These are phyloP conservation scores for Altica lythri DNA, from an alignment of 2,888 invertebrate species.

Conservation along the genomic window DNA sequence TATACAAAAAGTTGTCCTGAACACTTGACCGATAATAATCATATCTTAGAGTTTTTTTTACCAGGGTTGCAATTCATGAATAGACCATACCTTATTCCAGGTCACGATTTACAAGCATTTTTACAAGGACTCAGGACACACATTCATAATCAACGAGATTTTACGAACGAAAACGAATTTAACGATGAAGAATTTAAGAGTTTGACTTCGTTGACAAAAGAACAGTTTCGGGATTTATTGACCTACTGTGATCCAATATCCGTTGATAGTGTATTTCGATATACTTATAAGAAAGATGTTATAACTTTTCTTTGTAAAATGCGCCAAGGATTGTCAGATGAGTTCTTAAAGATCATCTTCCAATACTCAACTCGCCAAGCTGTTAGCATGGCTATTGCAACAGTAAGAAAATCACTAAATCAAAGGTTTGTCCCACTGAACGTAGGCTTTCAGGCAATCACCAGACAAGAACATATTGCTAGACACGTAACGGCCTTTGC, in stretches of 20 bases:
- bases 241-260: neutral
- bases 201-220: neutral
- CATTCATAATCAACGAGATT: neutral
- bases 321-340: too few relatives aligned
- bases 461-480: conserved; percentile 13
- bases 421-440: too few relatives aligned
- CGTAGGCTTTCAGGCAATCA: conserved; percentile 20
- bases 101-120: neutral
- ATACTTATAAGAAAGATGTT: too few relatives aligned
- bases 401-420: too few relatives aligned
- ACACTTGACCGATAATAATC: too few relatives aligned
- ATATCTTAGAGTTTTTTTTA: neutral
- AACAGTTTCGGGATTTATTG: neutral
- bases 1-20: neutral
- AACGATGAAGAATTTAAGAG: neutral
- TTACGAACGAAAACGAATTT: neutral
- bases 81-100: neutral
- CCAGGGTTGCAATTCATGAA: neutral
- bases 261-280: too few relatives aligned
- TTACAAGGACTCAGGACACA: neutral
- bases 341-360: too few relatives aligned
- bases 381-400: too few relatives aligned
- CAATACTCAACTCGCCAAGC: too few relatives aligned
- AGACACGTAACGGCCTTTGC: too few relatives aligned
- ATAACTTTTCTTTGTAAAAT: conserved; percentile 8